Conservation (phyloP, 2,888 invertebrate genomes). For the Parapristionchus giblindavisi region DNA sequence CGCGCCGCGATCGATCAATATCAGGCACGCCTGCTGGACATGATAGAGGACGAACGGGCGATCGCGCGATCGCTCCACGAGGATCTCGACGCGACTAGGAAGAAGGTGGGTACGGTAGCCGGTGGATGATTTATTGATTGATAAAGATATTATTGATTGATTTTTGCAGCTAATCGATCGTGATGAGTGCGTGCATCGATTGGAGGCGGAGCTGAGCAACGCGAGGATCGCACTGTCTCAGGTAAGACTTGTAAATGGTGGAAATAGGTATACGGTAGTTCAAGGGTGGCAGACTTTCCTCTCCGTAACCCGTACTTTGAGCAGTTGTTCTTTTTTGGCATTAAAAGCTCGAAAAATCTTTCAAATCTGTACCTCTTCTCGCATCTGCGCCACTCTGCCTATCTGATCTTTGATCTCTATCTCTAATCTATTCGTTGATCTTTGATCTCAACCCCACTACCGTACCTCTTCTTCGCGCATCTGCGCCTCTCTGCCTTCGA, state of each 20-base stretch:
- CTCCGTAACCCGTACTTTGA: too few species aligned
- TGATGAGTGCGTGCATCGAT: constrained; percentile 18
- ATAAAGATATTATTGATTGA: neutral
- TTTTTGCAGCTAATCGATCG: constrained; percentile 25
- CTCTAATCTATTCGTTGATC: too few species aligned
- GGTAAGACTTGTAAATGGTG: neutral
- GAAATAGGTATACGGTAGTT: neutral
- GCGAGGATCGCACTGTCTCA: neutral
- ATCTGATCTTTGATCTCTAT: too few species aligned
- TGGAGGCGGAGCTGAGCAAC: constrained; percentile 18
- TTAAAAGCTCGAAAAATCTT: too few species aligned
- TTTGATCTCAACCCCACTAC: too few species aligned
- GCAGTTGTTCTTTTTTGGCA: too few species aligned
- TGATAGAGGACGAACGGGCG: constrained; percentile 33
- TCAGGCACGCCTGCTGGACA: neutral
- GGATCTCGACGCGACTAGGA: constrained; percentile 36
- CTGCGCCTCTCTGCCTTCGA: constrained; percentile 14
- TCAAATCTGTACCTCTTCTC: too few species aligned
- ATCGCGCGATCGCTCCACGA: constrained; percentile 22
- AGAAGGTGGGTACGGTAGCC: constrained; percentile 23
- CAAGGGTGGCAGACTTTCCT: too few species aligned
- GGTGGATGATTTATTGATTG: neutral
- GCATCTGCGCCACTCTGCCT: too few species aligned
- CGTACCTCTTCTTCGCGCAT: constrained; percentile 19
- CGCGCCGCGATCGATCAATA: neutral